Percentiles rank a stretch among this genome's conserved stretches.
These are phyloP conservation scores for Anneissia japonica DNA, from an alignment of 35 echinoderm and acorn worm genomes.

Conservation along the genomic window DNA sequence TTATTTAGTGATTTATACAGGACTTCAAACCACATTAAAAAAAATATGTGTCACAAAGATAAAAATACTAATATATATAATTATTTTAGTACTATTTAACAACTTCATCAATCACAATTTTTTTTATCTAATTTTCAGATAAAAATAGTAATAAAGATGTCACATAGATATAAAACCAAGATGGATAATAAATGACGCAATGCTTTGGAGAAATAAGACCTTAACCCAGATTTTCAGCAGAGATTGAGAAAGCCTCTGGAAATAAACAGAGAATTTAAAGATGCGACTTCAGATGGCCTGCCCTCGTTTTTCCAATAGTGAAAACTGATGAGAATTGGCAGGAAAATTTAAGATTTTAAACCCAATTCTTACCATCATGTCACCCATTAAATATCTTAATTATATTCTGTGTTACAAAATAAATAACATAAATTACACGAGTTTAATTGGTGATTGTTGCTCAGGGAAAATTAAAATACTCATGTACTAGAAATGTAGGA, in stretches of 20 bases:
- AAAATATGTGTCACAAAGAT: no score
- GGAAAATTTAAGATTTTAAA: not conserved
- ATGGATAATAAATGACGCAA: not conserved
- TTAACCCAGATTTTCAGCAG: not conserved
- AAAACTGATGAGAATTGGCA: not conserved
- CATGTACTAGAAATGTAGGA: no score
- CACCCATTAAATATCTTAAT: not conserved
- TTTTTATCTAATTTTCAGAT: no score
- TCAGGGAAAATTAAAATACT: no score
- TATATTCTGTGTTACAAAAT: not conserved
- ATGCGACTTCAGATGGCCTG: not conserved
- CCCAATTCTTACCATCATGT: not conserved
- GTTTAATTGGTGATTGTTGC: no score
- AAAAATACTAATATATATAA: no score
- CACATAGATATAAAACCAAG: not conserved
- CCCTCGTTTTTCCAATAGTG: not conserved
- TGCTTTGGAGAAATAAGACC: not conserved
- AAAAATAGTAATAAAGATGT: not conserved
- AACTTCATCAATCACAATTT: no score
- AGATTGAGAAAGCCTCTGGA: not conserved
- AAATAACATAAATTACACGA: no score
- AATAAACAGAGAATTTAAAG: not conserved
- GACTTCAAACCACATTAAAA: no score
- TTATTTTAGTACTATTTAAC: no score
- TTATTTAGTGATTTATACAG: no score